Conservation (phyloP, 2,888 invertebrate species). For the Heteropelma amictum region DNA sequence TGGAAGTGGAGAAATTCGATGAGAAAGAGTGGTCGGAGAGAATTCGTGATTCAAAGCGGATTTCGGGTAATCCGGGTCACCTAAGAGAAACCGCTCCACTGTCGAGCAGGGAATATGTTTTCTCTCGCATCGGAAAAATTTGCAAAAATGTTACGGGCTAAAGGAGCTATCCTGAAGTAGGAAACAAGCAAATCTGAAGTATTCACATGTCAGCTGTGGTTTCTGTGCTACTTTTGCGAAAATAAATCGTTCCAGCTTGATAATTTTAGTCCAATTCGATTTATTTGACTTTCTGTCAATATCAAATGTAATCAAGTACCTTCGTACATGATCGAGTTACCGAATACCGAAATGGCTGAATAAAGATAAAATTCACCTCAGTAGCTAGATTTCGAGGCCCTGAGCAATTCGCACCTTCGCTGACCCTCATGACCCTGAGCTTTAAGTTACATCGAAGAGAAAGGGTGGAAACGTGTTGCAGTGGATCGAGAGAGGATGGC, state of each 20-base stretch:
- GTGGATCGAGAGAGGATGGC: conserved; percentile 47
- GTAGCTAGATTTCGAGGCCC: background rate
- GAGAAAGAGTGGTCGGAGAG: conserved; percentile 50
- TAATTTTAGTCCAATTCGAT: no score
- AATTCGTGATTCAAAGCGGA: background rate
- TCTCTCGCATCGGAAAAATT: background rate
- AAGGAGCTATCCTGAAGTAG: no score
- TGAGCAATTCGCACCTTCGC: background rate
- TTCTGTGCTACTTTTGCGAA: no score
- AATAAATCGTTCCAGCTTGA: no score
- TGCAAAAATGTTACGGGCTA: background rate
- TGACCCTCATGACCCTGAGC: background rate
- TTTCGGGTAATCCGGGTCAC: conserved; percentile 12
- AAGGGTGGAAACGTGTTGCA: conserved; percentile 39
- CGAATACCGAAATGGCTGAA: no score
- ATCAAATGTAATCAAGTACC: no score
- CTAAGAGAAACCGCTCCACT: background rate
- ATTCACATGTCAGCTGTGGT: no score
- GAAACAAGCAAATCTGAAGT: no score
- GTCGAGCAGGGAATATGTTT: background rate
- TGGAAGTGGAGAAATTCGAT: conserved; percentile 38
- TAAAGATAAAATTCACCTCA: no score
- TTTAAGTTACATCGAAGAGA: conserved; percentile 28
- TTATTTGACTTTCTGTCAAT: no score
- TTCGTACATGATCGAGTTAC: no score